Conservation (phyloP, 2,888 invertebrate genomes). For the Caenorhabditis parvicauda region DNA sequence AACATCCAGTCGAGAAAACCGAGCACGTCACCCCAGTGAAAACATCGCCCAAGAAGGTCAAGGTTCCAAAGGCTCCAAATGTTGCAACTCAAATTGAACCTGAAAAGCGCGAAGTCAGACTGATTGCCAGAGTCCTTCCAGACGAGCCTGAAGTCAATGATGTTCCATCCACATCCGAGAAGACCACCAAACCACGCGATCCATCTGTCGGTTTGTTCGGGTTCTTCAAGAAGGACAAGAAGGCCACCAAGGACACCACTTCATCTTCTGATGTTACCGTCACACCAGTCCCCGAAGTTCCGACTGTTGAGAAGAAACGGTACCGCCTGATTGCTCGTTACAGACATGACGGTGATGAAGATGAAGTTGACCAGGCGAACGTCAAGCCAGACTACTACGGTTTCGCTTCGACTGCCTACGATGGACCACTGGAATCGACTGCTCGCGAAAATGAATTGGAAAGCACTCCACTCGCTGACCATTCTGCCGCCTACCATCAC, state of each 20-base stretch:
- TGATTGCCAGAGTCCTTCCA: slow-evolving; percentile 16
- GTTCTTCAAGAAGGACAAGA: slow-evolving; percentile 25
- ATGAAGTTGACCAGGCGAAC: slow-evolving; percentile 10
- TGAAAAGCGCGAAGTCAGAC: slow-evolving; percentile 16
- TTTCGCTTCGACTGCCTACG: slow-evolving; percentile 9
- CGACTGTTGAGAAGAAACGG: slow-evolving; percentile 4
- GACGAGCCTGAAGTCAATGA: slow-evolving; percentile 8
- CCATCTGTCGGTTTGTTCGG: slow-evolving; percentile 9
- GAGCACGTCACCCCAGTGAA: background rate
- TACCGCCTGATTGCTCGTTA: slow-evolving; percentile 18
- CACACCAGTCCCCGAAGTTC: background rate
- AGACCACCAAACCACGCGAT: slow-evolving; percentile 8
- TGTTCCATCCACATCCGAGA: slow-evolving; percentile 1
- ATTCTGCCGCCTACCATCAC: slow-evolving; percentile 18
- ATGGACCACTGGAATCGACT: slow-evolving; percentile 20
- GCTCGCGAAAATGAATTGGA: slow-evolving; percentile 14
- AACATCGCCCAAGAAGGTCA: slow-evolving; percentile 10
- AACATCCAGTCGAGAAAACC: too few species aligned
- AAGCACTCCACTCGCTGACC: slow-evolving; percentile 12
- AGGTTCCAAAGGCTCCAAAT: slow-evolving; percentile 11
- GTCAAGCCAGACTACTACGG: slow-evolving; percentile 13
- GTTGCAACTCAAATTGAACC: slow-evolving; percentile 8
- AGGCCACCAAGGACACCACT: slow-evolving; percentile 3
- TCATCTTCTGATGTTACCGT: background rate
- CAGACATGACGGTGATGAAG: slow-evolving; percentile 32